A percentile compares a stretch with the other conserved stretches of the same genome.
Conservation (phyloP, 2,113 vertebrate genomes). For the Condylura cristata region DNA sequence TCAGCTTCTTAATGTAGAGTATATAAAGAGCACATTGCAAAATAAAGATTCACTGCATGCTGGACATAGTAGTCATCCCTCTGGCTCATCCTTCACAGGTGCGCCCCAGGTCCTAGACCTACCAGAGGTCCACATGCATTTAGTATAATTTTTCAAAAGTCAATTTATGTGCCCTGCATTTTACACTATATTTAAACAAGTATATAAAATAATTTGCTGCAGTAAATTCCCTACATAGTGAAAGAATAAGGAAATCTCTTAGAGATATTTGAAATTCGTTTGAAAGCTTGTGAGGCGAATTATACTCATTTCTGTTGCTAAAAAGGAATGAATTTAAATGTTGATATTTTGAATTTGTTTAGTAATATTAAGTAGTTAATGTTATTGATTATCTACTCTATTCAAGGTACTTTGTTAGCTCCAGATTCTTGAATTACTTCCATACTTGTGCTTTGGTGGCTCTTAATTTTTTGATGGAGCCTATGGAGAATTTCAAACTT, state of each 20-base stretch:
- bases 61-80: too few species aligned
- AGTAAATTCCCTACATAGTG: neutral
- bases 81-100: too few species aligned
- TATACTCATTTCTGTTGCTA: neutral
- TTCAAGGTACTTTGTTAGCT: neutral
- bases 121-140: too few species aligned
- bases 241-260: neutral
- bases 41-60: too few species aligned
- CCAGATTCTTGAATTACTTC: neutral
- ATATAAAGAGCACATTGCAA: too few species aligned
- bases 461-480: neutral
- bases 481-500: neutral
- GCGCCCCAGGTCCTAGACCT: too few species aligned
- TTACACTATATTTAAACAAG: slow-evolving; percentile 38
- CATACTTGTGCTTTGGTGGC: neutral
- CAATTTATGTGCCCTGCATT: neutral
- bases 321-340: neutral
- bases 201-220: neutral
- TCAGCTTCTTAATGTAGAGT: too few species aligned
- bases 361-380: neutral
- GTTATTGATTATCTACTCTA: neutral
- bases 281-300: neutral
- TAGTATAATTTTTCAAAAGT: neutral
- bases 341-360: neutral
- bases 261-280: neutral